Evolutionary conservation across 2,113 vertebrate species (phyloP).

Genomic region (Sebastes fasciatus): DNA sequence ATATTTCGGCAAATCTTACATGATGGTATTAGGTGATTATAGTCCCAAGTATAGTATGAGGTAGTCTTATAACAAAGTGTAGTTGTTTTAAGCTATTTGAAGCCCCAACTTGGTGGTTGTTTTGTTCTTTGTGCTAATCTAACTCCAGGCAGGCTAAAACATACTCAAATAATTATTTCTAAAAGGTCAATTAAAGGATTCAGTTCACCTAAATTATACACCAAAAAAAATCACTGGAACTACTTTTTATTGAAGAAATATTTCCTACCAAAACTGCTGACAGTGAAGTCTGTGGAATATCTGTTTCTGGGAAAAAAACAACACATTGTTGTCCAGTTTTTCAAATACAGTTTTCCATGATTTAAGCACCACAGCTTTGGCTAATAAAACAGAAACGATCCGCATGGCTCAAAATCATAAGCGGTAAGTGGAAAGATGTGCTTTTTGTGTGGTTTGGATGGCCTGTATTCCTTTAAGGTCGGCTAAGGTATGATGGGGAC

Average conservation of each 20-base stretch:
- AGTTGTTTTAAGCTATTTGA: neutral
- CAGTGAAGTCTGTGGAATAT: constrained; percentile 9
- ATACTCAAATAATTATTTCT: neutral
- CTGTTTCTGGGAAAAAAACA: neutral
- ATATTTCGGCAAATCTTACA: neutral
- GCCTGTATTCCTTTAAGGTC: neutral
- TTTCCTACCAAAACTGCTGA: neutral
- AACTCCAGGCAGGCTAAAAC: neutral
- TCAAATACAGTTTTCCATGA: neutral
- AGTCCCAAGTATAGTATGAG: no score
- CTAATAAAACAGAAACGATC: constrained; percentile 11
- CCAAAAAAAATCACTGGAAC: neutral
- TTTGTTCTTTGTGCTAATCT: neutral
- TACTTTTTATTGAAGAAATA: neutral
- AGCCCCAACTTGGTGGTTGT: neutral
- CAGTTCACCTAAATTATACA: neutral
- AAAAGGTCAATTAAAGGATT: neutral
- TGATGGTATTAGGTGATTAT: neutral
- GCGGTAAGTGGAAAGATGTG: neutral
- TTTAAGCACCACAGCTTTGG: neutral
- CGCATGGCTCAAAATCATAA: neutral
- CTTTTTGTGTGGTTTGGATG: neutral
- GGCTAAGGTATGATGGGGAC: neutral
- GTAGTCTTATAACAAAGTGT: neutral
- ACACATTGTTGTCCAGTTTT: constrained; percentile 11